phyloP scores from a whole-genome alignment of 2,797 vertebrate species.

The Sebastes wilsoni region DNA sequence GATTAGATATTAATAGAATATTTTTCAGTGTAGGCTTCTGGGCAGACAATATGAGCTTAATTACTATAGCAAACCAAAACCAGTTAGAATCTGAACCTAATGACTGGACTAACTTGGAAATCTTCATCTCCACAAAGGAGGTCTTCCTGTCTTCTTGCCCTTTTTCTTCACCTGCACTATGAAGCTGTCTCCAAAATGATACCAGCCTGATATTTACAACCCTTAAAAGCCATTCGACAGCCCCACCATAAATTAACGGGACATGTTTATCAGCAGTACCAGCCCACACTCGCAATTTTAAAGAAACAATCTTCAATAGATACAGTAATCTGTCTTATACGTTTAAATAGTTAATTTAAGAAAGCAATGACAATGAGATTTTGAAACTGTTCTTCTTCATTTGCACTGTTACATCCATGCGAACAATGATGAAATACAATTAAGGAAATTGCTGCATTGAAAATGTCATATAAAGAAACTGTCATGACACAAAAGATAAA shows the following conservation, averaged over 20 bases:
- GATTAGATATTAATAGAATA: background rate
- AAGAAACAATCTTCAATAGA: conserved; percentile 31
- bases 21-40: background rate
- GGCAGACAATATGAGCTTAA: background rate
- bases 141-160: conserved; percentile 25
- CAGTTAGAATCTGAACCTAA: background rate
- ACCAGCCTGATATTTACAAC: conserved; percentile 58
- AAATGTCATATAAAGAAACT: background rate
- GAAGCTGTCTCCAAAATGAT: conserved; percentile 42
- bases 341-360: background rate
- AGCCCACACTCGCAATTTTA: conserved; percentile 6
- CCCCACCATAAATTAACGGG: conserved; percentile 49
- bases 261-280: conserved; percentile 44
- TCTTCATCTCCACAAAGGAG: conserved; percentile 6
- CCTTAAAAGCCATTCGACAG: conserved; percentile 67
- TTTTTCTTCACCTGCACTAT: conserved; percentile 18
- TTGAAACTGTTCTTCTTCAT: background rate
- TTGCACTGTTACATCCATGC: background rate
- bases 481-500: background rate
- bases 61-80: background rate
- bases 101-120: background rate
- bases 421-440: background rate
- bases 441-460: background rate
- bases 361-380: background rate
- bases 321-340: background rate